Evolutionary conservation across 2,797 vertebrate genomes (phyloP).

Genomic region (Mallotus villosus): DNA sequence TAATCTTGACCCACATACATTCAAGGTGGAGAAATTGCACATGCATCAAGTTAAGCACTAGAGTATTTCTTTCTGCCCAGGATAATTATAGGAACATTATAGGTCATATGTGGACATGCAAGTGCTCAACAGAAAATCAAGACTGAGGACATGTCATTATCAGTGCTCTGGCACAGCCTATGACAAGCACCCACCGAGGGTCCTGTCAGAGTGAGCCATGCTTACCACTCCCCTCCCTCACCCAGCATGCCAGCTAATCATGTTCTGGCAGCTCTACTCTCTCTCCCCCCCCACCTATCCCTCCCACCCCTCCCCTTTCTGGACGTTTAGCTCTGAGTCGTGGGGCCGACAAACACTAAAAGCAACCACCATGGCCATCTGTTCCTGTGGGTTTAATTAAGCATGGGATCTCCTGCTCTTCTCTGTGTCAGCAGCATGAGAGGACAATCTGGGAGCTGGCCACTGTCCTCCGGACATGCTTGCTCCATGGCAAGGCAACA

Average conservation of each 20-base stretch:
- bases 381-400: conserved; percentile 71
- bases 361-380: conserved; percentile 68
- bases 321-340: conserved; percentile 56
- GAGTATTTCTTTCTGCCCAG: too few species aligned
- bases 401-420: conserved; percentile 46
- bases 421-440: conserved; percentile 35
- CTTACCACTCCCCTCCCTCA: conserved; percentile 33
- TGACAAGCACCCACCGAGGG: too few species aligned
- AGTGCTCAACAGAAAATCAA: not conserved
- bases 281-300: conserved; percentile 9
- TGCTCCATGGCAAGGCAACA: too few species aligned
- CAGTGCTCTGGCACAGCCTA: not conserved
- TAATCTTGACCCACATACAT: too few species aligned
- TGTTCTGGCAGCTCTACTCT: conserved; percentile 51
- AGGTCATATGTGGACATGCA: not conserved
- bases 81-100: not conserved
- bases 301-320: conserved; percentile 49
- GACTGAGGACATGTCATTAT: not conserved
- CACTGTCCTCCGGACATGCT: too few species aligned
- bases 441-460: conserved; percentile 25
- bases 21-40: not conserved
- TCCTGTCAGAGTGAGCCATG: conserved; percentile 1
- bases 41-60: not conserved
- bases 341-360: conserved; percentile 60
- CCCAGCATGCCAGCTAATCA: conserved; percentile 61